Base-by-base conservation (phyloP, 1,140 invertebrate species). In the Oryzaephilus surinamensis region DNA sequence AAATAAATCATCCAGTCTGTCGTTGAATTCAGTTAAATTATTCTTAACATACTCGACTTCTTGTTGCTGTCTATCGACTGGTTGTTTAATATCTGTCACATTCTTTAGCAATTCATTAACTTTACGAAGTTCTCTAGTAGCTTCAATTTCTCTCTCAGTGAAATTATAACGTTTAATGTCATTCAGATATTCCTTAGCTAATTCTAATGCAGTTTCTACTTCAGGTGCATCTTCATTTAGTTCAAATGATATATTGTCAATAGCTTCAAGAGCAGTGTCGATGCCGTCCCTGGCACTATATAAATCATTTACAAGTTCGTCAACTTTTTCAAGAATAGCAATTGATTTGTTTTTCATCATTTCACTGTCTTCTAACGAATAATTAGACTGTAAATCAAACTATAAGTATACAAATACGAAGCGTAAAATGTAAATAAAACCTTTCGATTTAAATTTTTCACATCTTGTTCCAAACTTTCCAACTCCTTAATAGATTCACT, bases 161-260 rank as follows among this genome's bases (percentile, higher is more conserved):
- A 79, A 77, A 34, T 73, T 65, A 5, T 72, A 72, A 32, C 60
- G 62, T 38, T 75, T 68, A 17, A 93, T 81, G 23, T 73, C 70
- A 1, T 69, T 65, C 10, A 89, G 64, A 3, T 85, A 79, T 1
- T 71, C 59, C 41, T 82, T 66, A 0, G 85, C 88, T 54, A 89
- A 74, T 7, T 71, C 63, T 3, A 92, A 50, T 0, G 85, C 81
- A 11, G 72, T 75, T 30, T 91, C 87, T 0, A 87, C 72, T 56
- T 84, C 82, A 0, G 81, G 79, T 27, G 54, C 8, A 35, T 76
- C 74, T 1, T 76, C 73, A 41, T 80, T 76, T 0, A 82, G 61
- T 28, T 76, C 76, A 15, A 72, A 66, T 1, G 79, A 75, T 3
- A 89, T 53, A 3, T 72, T 66, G 7, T 76, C 64, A 0, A 89